Evolutionary conservation across 2,797 vertebrate species (phyloP).

Genomic region (Eulemur coronatus): DNA sequence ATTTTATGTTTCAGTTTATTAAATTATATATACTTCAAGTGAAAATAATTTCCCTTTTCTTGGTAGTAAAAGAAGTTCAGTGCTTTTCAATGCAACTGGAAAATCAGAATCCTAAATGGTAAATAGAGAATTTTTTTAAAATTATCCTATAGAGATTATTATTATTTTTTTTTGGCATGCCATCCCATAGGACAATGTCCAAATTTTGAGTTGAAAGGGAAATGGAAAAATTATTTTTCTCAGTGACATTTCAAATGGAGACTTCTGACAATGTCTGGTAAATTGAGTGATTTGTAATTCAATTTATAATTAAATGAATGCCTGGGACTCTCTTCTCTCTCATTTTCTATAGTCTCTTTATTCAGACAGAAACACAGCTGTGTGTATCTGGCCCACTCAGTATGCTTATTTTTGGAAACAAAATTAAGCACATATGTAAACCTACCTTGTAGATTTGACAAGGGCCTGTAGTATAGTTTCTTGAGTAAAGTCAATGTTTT

Average conservation of each 20-base stretch:
- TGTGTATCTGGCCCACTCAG: neutral
- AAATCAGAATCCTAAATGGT: neutral
- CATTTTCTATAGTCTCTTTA: neutral
- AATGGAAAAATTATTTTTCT: neutral
- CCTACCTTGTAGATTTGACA: neutral
- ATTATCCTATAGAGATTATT: neutral
- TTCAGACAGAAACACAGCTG: neutral
- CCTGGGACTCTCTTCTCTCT: neutral
- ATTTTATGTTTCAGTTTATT: neutral
- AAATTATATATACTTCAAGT: neutral
- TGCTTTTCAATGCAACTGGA: neutral
- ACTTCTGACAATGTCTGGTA: neutral
- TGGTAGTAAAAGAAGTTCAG: neutral
- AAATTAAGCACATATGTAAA: neutral
- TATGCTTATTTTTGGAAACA: neutral
- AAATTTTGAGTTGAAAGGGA: neutral
- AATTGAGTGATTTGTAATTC: neutral
- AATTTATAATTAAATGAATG: neutral
- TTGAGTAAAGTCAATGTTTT: neutral
- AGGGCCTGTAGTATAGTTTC: neutral
- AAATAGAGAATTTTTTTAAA: neutral
- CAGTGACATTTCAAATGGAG: neutral
- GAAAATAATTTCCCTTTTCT: neutral
- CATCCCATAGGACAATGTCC: neutral
- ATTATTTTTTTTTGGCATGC: neutral